Base-by-base conservation (phyloP, 2,888 invertebrate species). In the Pimpla rufipes region DNA sequence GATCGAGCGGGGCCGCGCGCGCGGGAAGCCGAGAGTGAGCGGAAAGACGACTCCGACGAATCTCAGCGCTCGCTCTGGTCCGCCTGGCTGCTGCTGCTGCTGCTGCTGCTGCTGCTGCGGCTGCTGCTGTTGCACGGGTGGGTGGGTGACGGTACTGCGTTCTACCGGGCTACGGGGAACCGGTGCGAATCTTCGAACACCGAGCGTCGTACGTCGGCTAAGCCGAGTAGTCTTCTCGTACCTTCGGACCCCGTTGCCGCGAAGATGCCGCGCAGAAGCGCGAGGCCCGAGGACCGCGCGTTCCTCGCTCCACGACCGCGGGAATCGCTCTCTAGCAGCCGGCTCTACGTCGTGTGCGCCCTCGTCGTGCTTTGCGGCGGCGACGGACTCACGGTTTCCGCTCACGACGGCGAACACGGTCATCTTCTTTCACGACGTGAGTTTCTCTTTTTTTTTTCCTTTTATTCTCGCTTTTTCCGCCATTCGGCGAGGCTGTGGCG, bases 371-470 rank as follows among this genome's bases (percentile, higher is more conserved):
- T 75, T 37, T 10, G n/a, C 59, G 59, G 52, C 52, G 52, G 40
- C 67, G 40, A 18, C 10, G 37, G 16, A 21, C 71, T 67, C 23
- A 55, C 29, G n/a, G 76, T 77, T 67, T 67, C 62, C 59, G 57
- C 78, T 16, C 66, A 81, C 62, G 40, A 55, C 29, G 57, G 59
- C 18, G 42, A 74, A 23, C 42, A 80, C 55, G 79, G 55, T 62
- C 79, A 55, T 59, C 77, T 78, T 66, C 76, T 80, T 62, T 76
- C 73, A 13, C 82, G 82, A 82, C 84, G 85, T 85, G 75, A 85
- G 84, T 85, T 55, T 16, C n/a, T n/a, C 4, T 10, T 18, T 66
- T 77, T 68, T 13, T 42, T 11, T 18, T 23, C 0, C 37, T 16
- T 18, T 35, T n/a, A 8, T n/a, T n/a, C n/a, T n/a, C n/a, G n/a